Percentiles rank a stretch among this genome's conserved stretches.
These are phyloP conservation scores for Toxotes chatareus DNA, from an alignment of 2,113 vertebrate species.

Conservation along the genomic window DNA sequence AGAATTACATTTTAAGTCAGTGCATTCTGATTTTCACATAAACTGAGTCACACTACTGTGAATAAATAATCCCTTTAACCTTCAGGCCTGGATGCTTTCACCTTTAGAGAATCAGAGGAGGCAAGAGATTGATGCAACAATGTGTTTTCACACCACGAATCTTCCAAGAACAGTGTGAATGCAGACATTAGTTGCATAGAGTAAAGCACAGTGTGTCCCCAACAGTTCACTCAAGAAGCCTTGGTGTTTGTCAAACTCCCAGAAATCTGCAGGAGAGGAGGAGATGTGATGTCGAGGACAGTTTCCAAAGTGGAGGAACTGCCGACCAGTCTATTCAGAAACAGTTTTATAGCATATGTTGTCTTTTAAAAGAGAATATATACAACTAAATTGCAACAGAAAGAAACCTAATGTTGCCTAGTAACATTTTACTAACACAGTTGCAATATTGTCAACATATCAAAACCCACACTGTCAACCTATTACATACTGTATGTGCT, in stretches of 20 bases:
- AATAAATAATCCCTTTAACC: constrained; percentile 43
- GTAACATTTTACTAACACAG: too few species aligned
- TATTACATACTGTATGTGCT: too few species aligned
- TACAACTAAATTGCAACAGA: not conserved
- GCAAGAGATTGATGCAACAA: constrained; percentile 51
- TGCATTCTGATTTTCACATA: not conserved
- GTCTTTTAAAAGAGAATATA: not conserved
- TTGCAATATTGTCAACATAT: too few species aligned
- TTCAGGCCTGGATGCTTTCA: constrained; percentile 18
- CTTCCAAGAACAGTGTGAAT: constrained; percentile 36
- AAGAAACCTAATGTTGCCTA: too few species aligned
- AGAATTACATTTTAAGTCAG: not conserved
- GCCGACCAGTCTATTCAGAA: not conserved
- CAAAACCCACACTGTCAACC: too few species aligned
- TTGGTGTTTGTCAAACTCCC: constrained; percentile 26
- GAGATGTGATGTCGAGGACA: constrained; percentile 3
- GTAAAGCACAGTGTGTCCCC: constrained; percentile 34
- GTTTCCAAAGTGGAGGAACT: not conserved
- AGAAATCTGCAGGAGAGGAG: constrained; percentile 17
- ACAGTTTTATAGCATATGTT: not conserved
- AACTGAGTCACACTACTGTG: not conserved
- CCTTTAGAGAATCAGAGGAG: constrained; percentile 38
- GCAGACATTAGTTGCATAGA: constrained; percentile 20
- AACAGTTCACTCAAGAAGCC: constrained; percentile 18
- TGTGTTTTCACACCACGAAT: constrained; percentile 49